Percentiles rank a stretch among this genome's conserved stretches.
Evolutionary conservation across 1,140 invertebrate genomes (phyloP).

Genomic region (Protaetia brevitarsis): DNA sequence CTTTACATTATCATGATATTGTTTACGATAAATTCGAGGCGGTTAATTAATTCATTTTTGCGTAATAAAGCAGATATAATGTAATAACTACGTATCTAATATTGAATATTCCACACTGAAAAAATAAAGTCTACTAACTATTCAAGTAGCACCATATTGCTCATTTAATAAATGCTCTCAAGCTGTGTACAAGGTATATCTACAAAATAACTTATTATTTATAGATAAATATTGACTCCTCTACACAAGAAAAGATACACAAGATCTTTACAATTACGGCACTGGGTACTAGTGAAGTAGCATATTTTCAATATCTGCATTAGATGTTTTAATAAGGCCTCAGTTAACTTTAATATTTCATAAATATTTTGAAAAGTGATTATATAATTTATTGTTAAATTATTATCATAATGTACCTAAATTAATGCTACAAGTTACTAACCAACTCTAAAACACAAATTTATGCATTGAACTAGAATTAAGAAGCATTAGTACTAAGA

Average conservation of each 20-base stretch:
- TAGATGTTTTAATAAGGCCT: conserved; percentile 18
- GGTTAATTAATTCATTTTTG: neutral
- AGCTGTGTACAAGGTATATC: conserved; percentile 31
- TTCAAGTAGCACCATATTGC: conserved; percentile 30
- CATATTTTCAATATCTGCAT: conserved; percentile 5
- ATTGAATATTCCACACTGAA: conserved; percentile 12
- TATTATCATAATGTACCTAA: conserved; percentile 10
- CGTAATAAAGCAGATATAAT: conserved; percentile 2
- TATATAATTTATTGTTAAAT: conserved; percentile 21
- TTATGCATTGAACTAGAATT: conserved; percentile 12
- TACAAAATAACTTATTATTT: conserved; percentile 27
- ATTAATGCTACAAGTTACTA: conserved; percentile 1
- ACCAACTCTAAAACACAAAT: conserved; percentile 19
- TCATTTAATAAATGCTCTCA: conserved; percentile 29
- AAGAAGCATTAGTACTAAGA: conserved; percentile 22
- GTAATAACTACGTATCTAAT: conserved; percentile 9
- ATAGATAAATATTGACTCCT: neutral
- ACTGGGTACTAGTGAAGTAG: conserved; percentile 8
- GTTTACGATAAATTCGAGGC: conserved; percentile 10
- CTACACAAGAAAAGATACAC: conserved; percentile 3
- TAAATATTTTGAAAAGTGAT: conserved; percentile 17
- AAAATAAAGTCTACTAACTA: conserved; percentile 25
- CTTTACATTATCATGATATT: conserved; percentile 22
- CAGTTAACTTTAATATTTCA: conserved; percentile 9
- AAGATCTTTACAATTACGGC: conserved; percentile 18